Evolutionary conservation across 2,888 invertebrate species (phyloP), one percentile per base, ranked within the genome.

Genomic region (Heteromyza rotundicornis): DNA sequence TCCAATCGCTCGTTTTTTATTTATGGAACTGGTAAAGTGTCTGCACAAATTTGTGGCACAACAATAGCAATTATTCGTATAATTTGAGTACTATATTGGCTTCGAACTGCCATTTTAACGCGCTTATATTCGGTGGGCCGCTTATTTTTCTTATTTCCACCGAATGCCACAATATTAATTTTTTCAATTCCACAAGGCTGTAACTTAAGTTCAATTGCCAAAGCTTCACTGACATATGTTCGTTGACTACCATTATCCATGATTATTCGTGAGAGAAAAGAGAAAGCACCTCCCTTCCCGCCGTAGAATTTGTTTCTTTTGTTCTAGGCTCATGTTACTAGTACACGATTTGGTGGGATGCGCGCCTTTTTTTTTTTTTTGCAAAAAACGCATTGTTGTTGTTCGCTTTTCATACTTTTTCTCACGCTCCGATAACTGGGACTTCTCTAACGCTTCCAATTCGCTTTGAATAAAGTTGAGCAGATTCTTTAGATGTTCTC

Each of bases 231-330:
- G 1, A 66, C 32, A 24, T 62, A 66, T 8, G 64, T 66, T 24
- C 60, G 55, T 36, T 63, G 67, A 36, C 62, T 64, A 19, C 64
- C 63, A 19, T 67, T 67, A 47, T 64, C 67, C 64, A 67, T 64
- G 12, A 67, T 59, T 7, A 67, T 49, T 60, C 58, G 62, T 16
- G 60, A 52, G 24, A 66, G 49, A 7, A 64, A 58, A 66, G 16
- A 62, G 47, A 36, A 53, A 66, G 54, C 64, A 64, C 40, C 64
- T 62, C 20, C 60, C 60, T n/a, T 62, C n/a, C 64, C 27, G 56
- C 35, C 23, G 24, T 12, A 64, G 52, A 10, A 64, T 49, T 1
- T 10, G 5, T 32, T 63, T 61, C 14, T 54, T 50, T 23, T 24
- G 22, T 1, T 60, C 53, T 5, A 65, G 57, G 20, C 36, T 59